Evolutionary conservation across 2,113 vertebrate species (phyloP).

Genomic region (Syngnathus scovelli): DNA sequence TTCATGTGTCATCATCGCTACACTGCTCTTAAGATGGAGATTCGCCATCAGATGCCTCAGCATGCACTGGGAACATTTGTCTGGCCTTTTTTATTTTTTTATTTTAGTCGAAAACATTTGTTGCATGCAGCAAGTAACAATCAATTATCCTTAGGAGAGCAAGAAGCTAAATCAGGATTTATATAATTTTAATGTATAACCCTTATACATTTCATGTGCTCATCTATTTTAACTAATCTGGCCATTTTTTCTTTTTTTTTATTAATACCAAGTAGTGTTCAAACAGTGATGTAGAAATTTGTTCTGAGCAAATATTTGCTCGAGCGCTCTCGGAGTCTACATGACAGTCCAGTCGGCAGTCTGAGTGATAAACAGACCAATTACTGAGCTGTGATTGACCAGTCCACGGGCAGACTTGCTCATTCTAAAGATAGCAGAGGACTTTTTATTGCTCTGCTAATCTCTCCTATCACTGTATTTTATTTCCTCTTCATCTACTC

Average conservation of each 20-base stretch:
- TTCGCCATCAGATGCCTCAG: constrained; percentile 37
- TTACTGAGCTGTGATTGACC: constrained; percentile 56
- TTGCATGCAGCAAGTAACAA: neutral
- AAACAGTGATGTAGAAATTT: neutral
- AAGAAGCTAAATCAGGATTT: neutral
- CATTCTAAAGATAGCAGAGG: constrained; percentile 51
- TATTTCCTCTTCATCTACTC: constrained; percentile 33
- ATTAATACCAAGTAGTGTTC: neutral
- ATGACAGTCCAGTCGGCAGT: neutral
- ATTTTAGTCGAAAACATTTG: neutral
- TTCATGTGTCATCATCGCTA: constrained; percentile 43
- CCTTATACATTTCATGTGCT: too few relatives aligned
- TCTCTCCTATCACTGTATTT: constrained; percentile 47
- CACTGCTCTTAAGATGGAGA: constrained; percentile 42
- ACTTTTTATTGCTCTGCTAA: constrained; percentile 54
- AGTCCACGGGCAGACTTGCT: constrained; percentile 32
- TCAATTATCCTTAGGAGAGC: neutral
- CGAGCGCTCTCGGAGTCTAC: neutral
- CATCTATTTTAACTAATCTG: too few relatives aligned
- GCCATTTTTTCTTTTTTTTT: neutral
- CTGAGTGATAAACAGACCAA: constrained; percentile 47
- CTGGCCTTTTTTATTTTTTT: neutral
- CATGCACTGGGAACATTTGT: constrained; percentile 17
- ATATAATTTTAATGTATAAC: too few relatives aligned
- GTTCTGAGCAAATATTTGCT: constrained; percentile 8